Conservation (phyloP, 2,797 vertebrate genomes). For the Dendrocincla fuliginosa region DNA sequence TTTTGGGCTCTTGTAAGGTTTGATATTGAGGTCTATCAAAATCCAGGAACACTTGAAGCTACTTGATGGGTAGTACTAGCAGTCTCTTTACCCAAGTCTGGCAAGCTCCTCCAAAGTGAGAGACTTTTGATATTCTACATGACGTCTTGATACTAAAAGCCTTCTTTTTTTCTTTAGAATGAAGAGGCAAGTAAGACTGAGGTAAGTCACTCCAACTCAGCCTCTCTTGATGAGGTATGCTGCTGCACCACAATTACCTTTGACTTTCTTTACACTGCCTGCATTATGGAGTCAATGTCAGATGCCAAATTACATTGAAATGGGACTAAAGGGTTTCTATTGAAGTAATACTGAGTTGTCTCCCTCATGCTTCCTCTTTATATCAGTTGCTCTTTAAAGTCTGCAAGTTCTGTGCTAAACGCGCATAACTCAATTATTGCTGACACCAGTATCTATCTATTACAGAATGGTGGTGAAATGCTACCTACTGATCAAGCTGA, state of each 20-base stretch:
- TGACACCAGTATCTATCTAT: neutral
- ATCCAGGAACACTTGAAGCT: neutral
- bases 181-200: slow-evolving; percentile 78
- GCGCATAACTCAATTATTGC: neutral
- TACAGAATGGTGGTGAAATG: slow-evolving; percentile 83
- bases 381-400: neutral
- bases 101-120: neutral
- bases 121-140: neutral
- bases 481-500: slow-evolving; percentile 74
- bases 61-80: neutral
- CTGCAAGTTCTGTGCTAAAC: neutral
- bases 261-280: neutral
- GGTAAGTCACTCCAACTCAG: neutral
- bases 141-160: neutral
- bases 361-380: neutral
- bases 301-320: neutral
- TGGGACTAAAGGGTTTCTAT: neutral
- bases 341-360: neutral
- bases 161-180: slow-evolving; percentile 74
- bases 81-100: neutral
- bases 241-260: neutral
- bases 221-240: neutral
- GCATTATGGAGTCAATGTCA: neutral
- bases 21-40: neutral
- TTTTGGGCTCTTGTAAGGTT: neutral